Percentiles rank a stretch among this genome's conserved stretches.
These are phyloP conservation scores for Onychomys torridus DNA, from an alignment of 2,797 vertebrate species.

Conservation along the genomic window DNA sequence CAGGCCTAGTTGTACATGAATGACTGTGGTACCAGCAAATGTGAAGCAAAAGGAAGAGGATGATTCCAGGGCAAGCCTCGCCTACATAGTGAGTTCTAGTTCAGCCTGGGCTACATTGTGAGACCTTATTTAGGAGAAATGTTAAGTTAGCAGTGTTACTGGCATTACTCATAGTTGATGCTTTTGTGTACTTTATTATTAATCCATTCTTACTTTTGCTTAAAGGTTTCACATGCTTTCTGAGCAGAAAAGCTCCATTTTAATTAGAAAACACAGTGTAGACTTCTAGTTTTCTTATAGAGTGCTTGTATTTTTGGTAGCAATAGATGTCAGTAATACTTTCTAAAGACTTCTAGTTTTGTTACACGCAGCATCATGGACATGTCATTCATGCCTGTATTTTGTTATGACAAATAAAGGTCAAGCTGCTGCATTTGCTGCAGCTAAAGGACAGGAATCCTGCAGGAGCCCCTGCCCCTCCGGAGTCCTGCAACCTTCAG, in stretches of 20 bases:
- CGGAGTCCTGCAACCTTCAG: not conserved
- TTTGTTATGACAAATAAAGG: not conserved
- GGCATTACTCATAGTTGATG: not conserved
- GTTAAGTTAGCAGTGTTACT: not conserved
- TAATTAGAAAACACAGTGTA: not conserved
- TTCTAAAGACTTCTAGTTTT: not conserved
- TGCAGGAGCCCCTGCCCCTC: not conserved
- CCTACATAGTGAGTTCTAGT: not conserved
- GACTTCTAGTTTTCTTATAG: not conserved
- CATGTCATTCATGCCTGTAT: not conserved
- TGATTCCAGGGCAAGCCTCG: not conserved
- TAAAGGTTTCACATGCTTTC: not conserved
- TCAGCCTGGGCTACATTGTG: not conserved
- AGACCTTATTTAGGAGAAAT: not conserved
- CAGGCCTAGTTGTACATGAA: not conserved
- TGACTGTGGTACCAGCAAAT: not conserved
- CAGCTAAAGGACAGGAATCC: not conserved
- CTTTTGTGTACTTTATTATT: not conserved
- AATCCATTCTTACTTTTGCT: not conserved
- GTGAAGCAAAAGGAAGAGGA: not conserved
- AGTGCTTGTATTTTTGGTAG: not conserved
- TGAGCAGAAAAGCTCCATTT: not conserved
- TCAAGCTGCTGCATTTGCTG: not conserved
- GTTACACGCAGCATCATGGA: not conserved
- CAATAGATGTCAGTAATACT: not conserved